phyloP scores from a whole-genome alignment of 2,797 vertebrate genomes.

The Pyrocephalus nanus region DNA sequence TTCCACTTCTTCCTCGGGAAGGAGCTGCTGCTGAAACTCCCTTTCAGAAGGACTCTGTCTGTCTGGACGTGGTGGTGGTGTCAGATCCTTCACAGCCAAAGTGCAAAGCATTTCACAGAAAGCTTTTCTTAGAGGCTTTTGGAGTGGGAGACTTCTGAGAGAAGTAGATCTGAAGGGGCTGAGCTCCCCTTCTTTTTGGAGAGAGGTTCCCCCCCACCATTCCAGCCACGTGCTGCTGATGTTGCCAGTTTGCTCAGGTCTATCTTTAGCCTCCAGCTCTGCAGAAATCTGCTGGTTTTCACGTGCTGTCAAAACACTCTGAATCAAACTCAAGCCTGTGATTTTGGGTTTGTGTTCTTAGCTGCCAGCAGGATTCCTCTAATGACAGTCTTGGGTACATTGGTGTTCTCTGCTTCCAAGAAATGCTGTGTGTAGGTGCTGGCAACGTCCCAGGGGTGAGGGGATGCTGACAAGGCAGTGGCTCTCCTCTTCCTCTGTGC shows the following conservation, averaged over 20 bases:
- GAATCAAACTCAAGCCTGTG: background rate
- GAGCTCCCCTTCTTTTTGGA: background rate
- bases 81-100: background rate
- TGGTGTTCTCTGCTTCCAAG: background rate
- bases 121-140: background rate
- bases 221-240: background rate
- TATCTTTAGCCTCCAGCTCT: constrained; percentile 7
- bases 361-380: constrained; percentile 12
- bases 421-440: background rate
- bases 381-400: background rate
- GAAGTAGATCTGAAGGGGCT: background rate
- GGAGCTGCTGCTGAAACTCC: background rate
- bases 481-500: background rate
- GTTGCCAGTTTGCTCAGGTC: background rate
- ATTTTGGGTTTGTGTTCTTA: constrained; percentile 29
- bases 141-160: background rate
- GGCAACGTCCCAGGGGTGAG: background rate
- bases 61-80: background rate
- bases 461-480: background rate
- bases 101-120: background rate
- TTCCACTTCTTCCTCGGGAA: background rate
- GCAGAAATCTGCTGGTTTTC: background rate
- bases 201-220: background rate
- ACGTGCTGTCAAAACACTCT: background rate
- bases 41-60: background rate